These are phyloP conservation scores for Merodon equestris DNA, from an alignment of 2,888 invertebrate genomes.

Conservation along the genomic window DNA sequence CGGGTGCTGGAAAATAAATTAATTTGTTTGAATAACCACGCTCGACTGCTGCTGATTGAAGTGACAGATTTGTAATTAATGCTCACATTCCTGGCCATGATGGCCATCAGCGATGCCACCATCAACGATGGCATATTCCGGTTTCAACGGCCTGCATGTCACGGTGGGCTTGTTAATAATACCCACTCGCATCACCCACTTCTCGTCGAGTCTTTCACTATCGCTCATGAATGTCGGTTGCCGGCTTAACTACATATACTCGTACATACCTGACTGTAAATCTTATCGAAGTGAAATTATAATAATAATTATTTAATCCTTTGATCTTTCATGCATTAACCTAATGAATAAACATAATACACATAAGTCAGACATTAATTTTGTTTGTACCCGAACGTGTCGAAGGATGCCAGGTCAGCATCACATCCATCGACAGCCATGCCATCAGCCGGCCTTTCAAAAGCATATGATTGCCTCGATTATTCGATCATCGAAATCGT, in stretches of 20 bases:
- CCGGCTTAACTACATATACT: too few relatives aligned
- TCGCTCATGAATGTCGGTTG: too few relatives aligned
- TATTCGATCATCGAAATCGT: slow-evolving; percentile 41
- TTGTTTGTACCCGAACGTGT: slow-evolving; percentile 64
- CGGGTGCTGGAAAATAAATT: slow-evolving; percentile 61
- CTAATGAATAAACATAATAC: slow-evolving; percentile 67
- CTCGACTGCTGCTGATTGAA: slow-evolving; percentile 68
- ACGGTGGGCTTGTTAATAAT: background rate
- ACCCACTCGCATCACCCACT: too few relatives aligned
- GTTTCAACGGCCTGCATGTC: background rate
- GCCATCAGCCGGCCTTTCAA: slow-evolving; percentile 23
- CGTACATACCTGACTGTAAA: slow-evolving; percentile 28
- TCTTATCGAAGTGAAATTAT: slow-evolving; percentile 56
- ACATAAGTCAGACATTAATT: slow-evolving; percentile 62
- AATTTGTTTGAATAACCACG: slow-evolving; percentile 69
- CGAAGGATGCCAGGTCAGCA: slow-evolving; percentile 55
- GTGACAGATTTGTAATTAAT: slow-evolving; percentile 69
- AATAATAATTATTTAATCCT: slow-evolving; percentile 66
- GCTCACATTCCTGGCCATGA: slow-evolving; percentile 64
- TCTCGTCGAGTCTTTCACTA: too few relatives aligned
- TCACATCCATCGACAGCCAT: slow-evolving; percentile 18
- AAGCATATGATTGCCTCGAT: slow-evolving; percentile 60
- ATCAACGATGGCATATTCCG: slow-evolving; percentile 14
- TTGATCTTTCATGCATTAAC: slow-evolving; percentile 68
- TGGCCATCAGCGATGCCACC: slow-evolving; percentile 52